Evolutionary conservation across 2,797 vertebrate species (phyloP).

Genomic region (Darevskia nairensis): DNA sequence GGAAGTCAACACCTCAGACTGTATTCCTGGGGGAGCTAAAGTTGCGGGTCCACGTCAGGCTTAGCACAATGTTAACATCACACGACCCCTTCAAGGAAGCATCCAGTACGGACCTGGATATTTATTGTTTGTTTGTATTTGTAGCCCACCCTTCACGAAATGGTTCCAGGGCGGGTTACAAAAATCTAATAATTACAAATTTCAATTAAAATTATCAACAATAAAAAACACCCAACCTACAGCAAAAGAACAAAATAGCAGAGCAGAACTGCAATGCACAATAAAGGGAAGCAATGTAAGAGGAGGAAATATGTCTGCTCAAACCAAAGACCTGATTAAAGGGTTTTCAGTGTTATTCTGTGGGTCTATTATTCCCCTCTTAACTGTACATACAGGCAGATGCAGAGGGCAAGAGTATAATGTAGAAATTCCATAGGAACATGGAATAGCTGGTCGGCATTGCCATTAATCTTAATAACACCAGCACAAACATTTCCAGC

Average conservation of each 20-base stretch:
- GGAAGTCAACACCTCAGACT: no score
- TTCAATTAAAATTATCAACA: no score
- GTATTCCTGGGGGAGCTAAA: neutral
- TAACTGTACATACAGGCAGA: neutral
- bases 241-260: no score
- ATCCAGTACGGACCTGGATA: neutral
- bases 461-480: slow-evolving; percentile 16
- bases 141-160: no score
- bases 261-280: no score
- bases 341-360: neutral
- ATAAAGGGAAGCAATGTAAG: no score
- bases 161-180: no score
- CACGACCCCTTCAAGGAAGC: neutral
- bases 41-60: neutral
- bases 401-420: neutral
- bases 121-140: no score
- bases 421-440: neutral
- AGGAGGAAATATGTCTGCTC: no score
- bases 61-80: neutral
- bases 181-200: no score
- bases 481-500: neutral
- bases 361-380: neutral
- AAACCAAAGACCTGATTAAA: no score
- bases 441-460: neutral
- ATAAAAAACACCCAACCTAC: no score